Base-by-base conservation (phyloP, 2,888 invertebrate species). In the Ochropacha duplaris region DNA sequence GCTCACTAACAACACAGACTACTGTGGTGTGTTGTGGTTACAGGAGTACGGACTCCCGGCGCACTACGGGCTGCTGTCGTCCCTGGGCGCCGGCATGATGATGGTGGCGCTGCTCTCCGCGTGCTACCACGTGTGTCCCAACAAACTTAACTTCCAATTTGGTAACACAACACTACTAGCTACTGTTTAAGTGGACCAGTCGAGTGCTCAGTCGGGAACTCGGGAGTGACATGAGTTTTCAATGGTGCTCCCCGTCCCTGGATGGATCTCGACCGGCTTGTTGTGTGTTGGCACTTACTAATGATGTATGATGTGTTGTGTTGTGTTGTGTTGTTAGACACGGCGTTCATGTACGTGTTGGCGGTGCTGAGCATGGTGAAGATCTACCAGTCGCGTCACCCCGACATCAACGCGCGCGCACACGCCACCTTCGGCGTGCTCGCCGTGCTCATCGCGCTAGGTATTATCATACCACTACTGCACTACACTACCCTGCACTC, bases 341-440 rank as follows among this genome's bases (percentile, higher is more conserved):
- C 97, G 44, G 96, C 97, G 75, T 98, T 98, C 85, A 98, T 98
- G 98, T 98, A 98, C 89, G 96, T 98, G 72, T 96, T 98, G 86
- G 95, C 97, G 9, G 96, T 97, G 73, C 90, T 98, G 60, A 95
- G 95, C 78, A 97, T 97, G 95, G 94, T 98, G 65, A 97, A 97
- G 93, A 95, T 98, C 76, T 98, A 98, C 89, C 98, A 98, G 88
- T 95, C 95, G 59, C 94, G 98, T 5, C 98, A 98, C 88, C 97
- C 98, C 12, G 98, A 98, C 87, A 96, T 98, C 75, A 97, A 97
- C 86, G 97, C 98, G 60, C 95, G 96, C 76, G 96, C 97, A 59
- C 96, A 97, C 87, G 94, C 96, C 28, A 95, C 96, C 26, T 96
- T 97, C 87, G 95, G 95, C 51, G 95, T 96, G 61, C 94, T 98